Base-by-base conservation (phyloP, 2,113 vertebrate species). In the Plecotus auritus region DNA sequence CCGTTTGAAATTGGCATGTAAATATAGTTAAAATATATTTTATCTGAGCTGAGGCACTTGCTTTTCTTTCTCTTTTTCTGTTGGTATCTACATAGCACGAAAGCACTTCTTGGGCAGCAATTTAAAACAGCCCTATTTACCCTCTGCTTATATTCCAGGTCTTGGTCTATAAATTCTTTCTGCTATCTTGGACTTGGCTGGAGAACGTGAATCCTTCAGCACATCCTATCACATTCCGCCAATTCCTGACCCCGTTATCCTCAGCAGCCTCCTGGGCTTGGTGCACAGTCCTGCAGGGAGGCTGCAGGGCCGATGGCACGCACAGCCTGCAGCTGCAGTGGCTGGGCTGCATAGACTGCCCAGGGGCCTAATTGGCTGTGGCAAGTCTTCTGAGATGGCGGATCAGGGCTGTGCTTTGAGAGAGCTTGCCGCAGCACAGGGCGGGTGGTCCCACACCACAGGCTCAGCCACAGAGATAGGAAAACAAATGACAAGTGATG, bases 81-180 rank as follows among this genome's bases (percentile, higher is more conserved):
- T 54, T 56, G 73, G 30, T 66, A 32, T 88, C 88, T 72, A 11
- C 61, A 74, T 35, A 90, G 56, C 66, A 85, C 10, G 2, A 85
- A 84, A 92, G 72, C 49, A 37, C 67, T 92, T 94, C 91, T 78
- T 72, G 90, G 89, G 89, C 11, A 61, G 67, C 78, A 61, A 72
- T 85, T 92, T 72, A 76, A 93, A 94, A 76, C 37, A 93, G 86
- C 49, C 74, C 86, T 35, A 66, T 67, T 86, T 84, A 64, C 89
- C 87, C 59, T 90, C 47, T 64, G 74, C n/a, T 70, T 67, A 42
- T 90, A 30, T 90, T 77, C 91, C 61, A 16, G 45, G 73, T 78
- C 96, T 96, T 83, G 26, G 77, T 82, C 80, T 95, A 51, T 90
- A 86, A 85, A 96, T 95, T 74, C 85, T 72, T 66, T 45, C 78